Percentiles rank a stretch among this genome's conserved stretches.
These are phyloP conservation scores for Microplitis manilae DNA, from an alignment of 2,888 invertebrate genomes.

Conservation along the genomic window DNA sequence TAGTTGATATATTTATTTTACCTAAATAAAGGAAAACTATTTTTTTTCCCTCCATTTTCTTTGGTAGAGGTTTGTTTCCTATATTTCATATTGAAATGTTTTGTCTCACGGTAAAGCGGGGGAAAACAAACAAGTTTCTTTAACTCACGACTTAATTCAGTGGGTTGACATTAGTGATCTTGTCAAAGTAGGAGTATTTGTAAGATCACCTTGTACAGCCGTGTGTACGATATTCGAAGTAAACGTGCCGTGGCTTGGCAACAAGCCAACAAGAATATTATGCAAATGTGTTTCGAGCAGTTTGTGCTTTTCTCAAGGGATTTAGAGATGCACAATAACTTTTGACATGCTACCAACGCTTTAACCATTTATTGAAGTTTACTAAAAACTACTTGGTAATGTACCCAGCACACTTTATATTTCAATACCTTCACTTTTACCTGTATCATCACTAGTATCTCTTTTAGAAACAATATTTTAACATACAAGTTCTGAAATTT, in stretches of 20 bases:
- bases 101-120: background rate
- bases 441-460: too few relatives aligned
- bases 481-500: too few relatives aligned
- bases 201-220: background rate
- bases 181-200: constrained; percentile 7
- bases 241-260: constrained; percentile 51
- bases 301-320: constrained; percentile 37
- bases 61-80: background rate
- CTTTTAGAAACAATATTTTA: too few relatives aligned
- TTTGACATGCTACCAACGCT: constrained; percentile 17
- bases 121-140: background rate
- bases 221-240: constrained; percentile 12
- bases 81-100: background rate
- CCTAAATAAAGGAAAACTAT: background rate
- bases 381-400: background rate
- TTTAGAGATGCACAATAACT: constrained; percentile 27
- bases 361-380: constrained; percentile 28
- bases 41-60: background rate
- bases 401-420: background rate
- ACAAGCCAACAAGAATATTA: constrained; percentile 51
- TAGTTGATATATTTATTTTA: background rate
- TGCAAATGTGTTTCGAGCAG: constrained; percentile 50
- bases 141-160: background rate
- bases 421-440: too few relatives aligned
- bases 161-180: background rate